These are phyloP conservation scores for Omphaloscelis lunosa DNA, from an alignment of 2,888 invertebrate species.

Conservation along the genomic window DNA sequence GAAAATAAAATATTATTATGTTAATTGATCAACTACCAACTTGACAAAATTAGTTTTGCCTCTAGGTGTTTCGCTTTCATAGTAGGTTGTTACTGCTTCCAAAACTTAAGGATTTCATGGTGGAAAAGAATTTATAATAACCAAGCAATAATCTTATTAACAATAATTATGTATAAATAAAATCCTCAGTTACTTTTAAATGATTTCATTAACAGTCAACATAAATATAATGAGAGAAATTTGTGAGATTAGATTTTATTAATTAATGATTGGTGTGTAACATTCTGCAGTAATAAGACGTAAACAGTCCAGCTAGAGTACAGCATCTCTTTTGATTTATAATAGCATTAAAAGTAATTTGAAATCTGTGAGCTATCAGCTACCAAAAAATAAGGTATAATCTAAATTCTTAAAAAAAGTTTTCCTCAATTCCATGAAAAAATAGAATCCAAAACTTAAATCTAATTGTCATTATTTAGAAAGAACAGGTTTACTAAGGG, in stretches of 20 bases:
- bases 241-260: background rate
- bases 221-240: background rate
- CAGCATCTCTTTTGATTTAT: background rate
- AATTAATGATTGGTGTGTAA: background rate
- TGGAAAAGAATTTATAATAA: constrained; percentile 1
- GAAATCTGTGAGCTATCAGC: background rate
- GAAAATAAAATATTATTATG: constrained; percentile 64
- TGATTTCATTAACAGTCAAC: background rate
- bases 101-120: constrained; percentile 23
- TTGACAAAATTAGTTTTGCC: background rate
- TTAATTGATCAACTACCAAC: background rate
- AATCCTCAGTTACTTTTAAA: background rate
- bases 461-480: too few relatives aligned
- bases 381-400: background rate
- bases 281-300: background rate
- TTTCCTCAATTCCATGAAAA: background rate
- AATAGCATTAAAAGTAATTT: background rate
- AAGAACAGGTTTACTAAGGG: background rate
- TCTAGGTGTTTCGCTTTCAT: background rate
- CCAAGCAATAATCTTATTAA: background rate
- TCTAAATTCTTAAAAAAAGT: background rate
- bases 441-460: too few relatives aligned
- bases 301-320: background rate
- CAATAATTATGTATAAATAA: background rate
- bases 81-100: background rate